Percentiles rank a stretch among this genome's conserved stretches.
These are phyloP conservation scores for Allolobophora icterica DNA, from an alignment of 2,888 invertebrate species.

Conservation along the genomic window DNA sequence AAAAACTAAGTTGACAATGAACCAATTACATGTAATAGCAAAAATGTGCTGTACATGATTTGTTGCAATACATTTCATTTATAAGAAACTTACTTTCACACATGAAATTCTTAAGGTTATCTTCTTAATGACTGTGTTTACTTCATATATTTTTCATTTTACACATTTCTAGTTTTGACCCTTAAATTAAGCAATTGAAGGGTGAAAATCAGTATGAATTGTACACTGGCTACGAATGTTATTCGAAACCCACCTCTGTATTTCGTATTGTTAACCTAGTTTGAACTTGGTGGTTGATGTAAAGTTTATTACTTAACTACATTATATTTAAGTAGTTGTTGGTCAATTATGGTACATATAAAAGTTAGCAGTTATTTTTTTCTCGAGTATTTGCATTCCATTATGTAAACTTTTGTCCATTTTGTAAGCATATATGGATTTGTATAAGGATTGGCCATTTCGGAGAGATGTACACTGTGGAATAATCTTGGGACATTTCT, in stretches of 20 bases:
- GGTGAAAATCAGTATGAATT: too few relatives aligned
- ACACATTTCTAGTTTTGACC: not conserved
- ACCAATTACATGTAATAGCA: not conserved
- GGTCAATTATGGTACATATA: not conserved
- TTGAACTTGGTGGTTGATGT: not conserved
- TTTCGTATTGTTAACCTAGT: not conserved
- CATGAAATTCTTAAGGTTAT: too few relatives aligned
- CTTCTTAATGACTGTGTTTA: not conserved
- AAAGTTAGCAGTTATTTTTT: not conserved
- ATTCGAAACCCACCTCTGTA: not conserved
- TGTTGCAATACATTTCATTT: too few relatives aligned
- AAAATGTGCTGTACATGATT: not conserved
- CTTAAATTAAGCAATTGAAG: too few relatives aligned
- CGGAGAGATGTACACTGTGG: not conserved
- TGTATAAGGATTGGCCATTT: not conserved
- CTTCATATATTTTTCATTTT: not conserved
- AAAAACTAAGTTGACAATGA: not conserved
- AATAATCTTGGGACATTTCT: too few relatives aligned
- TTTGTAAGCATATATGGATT: not conserved
- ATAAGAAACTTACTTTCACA: too few relatives aligned
- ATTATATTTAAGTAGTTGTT: not conserved
- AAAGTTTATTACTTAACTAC: not conserved
- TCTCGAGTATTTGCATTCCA: conserved; percentile 2
- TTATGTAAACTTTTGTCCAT: not conserved
- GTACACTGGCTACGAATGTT: too few relatives aligned